Evolutionary conservation across 2,888 invertebrate genomes (phyloP).

Genomic region (Cephus sareptanus): DNA sequence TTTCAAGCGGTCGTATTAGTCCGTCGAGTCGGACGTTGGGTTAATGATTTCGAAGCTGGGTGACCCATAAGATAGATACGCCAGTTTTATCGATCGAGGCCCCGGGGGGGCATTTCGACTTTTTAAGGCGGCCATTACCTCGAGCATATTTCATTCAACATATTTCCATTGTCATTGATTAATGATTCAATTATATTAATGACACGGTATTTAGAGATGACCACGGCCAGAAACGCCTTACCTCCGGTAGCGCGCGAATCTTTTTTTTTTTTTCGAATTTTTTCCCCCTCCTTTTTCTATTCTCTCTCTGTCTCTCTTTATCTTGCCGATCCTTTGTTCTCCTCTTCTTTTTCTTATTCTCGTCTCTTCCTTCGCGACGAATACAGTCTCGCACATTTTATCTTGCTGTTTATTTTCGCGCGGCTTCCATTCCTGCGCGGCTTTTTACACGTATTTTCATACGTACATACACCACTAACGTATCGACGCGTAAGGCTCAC

Average conservation of each 20-base stretch:
- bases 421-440: neutral
- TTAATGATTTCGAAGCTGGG: neutral
- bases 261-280: neutral
- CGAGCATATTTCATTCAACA: constrained; percentile 52
- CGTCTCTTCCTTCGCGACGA: neutral
- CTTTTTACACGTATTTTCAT: neutral
- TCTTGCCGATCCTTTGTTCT: neutral
- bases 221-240: neutral
- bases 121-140: constrained; percentile 47
- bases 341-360: neutral
- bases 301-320: neutral
- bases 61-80: constrained; percentile 23
- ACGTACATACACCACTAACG: neutral
- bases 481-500: neutral
- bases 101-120: constrained; percentile 42
- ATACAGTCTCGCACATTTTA: neutral
- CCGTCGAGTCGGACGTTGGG: neutral
- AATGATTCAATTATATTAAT: constrained; percentile 38
- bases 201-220: neutral
- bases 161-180: constrained; percentile 58
- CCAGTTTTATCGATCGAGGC: constrained; percentile 54
- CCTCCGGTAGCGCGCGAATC: constrained; percentile 2
- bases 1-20: neutral
- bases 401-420: neutral
- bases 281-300: neutral